These are phyloP conservation scores for Sebastes diaconus DNA, from an alignment of 2,797 vertebrate genomes.

Conservation along the genomic window DNA sequence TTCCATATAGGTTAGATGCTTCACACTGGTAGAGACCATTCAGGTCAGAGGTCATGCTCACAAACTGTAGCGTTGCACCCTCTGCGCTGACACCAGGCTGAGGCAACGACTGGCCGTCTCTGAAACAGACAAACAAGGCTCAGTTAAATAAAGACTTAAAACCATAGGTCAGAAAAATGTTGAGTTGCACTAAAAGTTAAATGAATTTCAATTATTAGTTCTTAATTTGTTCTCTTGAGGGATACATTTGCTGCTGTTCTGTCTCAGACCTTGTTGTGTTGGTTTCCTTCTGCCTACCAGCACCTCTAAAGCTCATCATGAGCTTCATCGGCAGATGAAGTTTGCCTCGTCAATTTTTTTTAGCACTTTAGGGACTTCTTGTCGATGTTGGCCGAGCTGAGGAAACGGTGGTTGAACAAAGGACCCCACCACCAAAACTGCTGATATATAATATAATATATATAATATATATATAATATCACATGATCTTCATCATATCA, in stretches of 20 bases:
- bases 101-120: not conserved
- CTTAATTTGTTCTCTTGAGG: not conserved
- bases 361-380: no score
- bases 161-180: no score
- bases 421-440: no score
- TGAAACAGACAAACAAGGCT: slow-evolving; percentile 18
- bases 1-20: slow-evolving; percentile 53
- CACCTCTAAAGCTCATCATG: not conserved
- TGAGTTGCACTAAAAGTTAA: not conserved
- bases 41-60: slow-evolving; percentile 7
- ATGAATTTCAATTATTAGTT: not conserved
- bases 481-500: no score
- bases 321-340: not conserved
- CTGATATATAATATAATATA: no score
- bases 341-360: not conserved
- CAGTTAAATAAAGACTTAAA: not conserved
- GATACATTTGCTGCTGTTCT: no score
- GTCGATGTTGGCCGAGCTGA: no score
- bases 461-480: no score
- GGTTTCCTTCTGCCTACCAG: not conserved
- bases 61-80: slow-evolving; percentile 31
- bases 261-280: not conserved
- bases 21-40: slow-evolving; percentile 64
- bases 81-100: slow-evolving; percentile 1
- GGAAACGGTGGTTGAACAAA: no score